Evolutionary conservation across 2,888 invertebrate genomes (phyloP).

Genomic region (Subacronicta megacephala): DNA sequence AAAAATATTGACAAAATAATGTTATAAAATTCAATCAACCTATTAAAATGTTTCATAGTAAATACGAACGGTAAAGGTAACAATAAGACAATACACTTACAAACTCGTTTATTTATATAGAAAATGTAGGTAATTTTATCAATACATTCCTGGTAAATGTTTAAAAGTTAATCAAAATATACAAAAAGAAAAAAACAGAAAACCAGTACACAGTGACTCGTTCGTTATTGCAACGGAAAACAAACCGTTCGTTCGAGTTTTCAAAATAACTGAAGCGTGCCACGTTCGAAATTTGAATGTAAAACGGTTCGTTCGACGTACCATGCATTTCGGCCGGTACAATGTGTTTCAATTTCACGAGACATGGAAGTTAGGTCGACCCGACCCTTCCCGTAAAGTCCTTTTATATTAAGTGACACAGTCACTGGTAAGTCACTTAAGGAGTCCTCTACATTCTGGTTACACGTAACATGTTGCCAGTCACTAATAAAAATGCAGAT

Average conservation of each 20-base stretch:
- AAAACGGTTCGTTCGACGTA: conserved; percentile 23
- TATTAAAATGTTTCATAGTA: too few relatives aligned
- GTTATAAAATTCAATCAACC: too few relatives aligned
- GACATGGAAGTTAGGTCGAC: conserved; percentile 15
- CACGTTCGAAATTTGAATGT: conserved; percentile 27
- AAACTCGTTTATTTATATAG: background rate
- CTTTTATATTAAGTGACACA: conserved; percentile 31
- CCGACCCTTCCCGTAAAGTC: conserved; percentile 34
- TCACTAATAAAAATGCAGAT: conserved; percentile 38
- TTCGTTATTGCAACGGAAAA: conserved; percentile 2
- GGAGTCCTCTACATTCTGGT: conserved; percentile 6
- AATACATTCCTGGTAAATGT: background rate
- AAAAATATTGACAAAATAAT: too few relatives aligned
- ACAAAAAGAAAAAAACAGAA: conserved; percentile 1
- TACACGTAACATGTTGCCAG: conserved; percentile 23
- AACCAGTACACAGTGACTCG: background rate
- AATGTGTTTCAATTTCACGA: conserved; percentile 40
- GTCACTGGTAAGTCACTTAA: conserved; percentile 31
- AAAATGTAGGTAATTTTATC: background rate
- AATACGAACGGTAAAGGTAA: too few relatives aligned
- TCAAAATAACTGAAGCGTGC: conserved; percentile 17
- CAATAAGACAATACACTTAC: too few relatives aligned
- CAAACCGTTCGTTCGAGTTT: conserved; percentile 24
- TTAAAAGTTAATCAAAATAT: background rate
- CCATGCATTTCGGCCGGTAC: conserved; percentile 18